A percentile compares a stretch with the other conserved stretches of the same genome.
These are phyloP conservation scores for Eumeta japonica DNA, from an alignment of 1,140 invertebrate genomes.

Conservation along the genomic window DNA sequence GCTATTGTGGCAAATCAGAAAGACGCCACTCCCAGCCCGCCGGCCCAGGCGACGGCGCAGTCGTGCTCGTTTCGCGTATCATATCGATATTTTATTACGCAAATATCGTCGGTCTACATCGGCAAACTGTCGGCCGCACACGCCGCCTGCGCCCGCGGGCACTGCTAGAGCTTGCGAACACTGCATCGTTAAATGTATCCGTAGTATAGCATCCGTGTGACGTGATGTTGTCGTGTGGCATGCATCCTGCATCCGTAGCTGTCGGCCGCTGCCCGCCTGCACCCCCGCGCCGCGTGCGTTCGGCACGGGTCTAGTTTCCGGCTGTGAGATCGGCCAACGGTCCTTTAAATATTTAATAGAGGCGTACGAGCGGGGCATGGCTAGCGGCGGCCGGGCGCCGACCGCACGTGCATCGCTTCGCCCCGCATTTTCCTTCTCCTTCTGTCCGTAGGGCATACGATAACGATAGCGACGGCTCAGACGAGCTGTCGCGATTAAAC, in stretches of 20 bases:
- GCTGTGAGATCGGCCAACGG: neutral
- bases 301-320: neutral
- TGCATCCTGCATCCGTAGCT: slow-evolving; percentile 36
- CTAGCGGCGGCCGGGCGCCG: slow-evolving; percentile 22
- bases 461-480: slow-evolving; percentile 51
- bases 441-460: slow-evolving; percentile 56
- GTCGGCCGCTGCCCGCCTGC: slow-evolving; percentile 23
- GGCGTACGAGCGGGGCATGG: slow-evolving; percentile 4
- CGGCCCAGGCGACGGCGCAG: no score
- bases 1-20: slow-evolving; percentile 23
- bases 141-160: neutral
- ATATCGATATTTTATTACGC: slow-evolving; percentile 31
- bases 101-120: slow-evolving; percentile 30
- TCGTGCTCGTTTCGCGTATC: no score
- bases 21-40: no score
- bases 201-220: no score
- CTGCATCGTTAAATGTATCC: neutral
- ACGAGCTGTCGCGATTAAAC: slow-evolving; percentile 54
- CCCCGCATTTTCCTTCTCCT: slow-evolving; percentile 52
- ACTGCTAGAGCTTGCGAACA: neutral
- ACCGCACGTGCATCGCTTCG: slow-evolving; percentile 42
- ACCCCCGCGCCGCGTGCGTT: neutral
- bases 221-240: no score
- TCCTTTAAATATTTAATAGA: neutral
- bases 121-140: slow-evolving; percentile 18